A percentile compares a stretch with the other conserved stretches of the same genome.
phyloP scores from a whole-genome alignment of 2,888 invertebrate species.

The Cephus nigrinus region DNA sequence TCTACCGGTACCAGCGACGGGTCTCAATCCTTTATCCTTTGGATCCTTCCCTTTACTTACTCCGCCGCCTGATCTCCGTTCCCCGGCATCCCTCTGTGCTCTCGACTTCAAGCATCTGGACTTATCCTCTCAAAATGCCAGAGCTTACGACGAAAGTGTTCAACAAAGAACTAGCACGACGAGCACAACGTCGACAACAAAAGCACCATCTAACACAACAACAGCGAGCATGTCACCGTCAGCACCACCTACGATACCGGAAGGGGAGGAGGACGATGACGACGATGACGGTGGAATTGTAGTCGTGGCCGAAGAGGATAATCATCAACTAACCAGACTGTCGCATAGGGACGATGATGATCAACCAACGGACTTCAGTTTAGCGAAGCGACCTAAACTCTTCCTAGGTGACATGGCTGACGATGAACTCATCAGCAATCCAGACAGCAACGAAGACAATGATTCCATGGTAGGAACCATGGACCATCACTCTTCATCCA shows the following conservation, averaged over 20 bases:
- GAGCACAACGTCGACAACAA: slow-evolving; percentile 13
- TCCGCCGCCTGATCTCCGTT: slow-evolving; percentile 75
- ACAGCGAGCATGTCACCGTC: slow-evolving; percentile 59
- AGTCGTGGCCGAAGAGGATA: slow-evolving; percentile 77
- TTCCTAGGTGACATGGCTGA: slow-evolving; percentile 70
- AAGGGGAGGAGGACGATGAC: slow-evolving; percentile 71
- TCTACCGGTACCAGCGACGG: slow-evolving; percentile 73
- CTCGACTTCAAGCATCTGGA: slow-evolving; percentile 77
- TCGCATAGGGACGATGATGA: slow-evolving; percentile 64
- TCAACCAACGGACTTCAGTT: slow-evolving; percentile 78
- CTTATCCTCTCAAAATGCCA: slow-evolving; percentile 67
- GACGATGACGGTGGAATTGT: slow-evolving; percentile 85
- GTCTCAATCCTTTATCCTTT: slow-evolving; percentile 80
- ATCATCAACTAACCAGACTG: slow-evolving; percentile 50
- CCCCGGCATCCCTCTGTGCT: slow-evolving; percentile 68
- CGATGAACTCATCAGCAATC: slow-evolving; percentile 71
- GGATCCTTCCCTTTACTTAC: slow-evolving; percentile 83
- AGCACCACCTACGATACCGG: slow-evolving; percentile 50
- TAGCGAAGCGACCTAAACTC: slow-evolving; percentile 73
- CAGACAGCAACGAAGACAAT: slow-evolving; percentile 73
- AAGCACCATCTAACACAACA: slow-evolving; percentile 46
- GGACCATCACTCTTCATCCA: slow-evolving; percentile 44
- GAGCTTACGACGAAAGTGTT: slow-evolving; percentile 66
- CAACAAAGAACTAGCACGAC: slow-evolving; percentile 53
- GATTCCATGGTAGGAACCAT: slow-evolving; percentile 58